Percentiles rank a stretch among this genome's conserved stretches.
Conservation (phyloP, 2,888 invertebrate genomes). For the Ophion slaviceki region DNA sequence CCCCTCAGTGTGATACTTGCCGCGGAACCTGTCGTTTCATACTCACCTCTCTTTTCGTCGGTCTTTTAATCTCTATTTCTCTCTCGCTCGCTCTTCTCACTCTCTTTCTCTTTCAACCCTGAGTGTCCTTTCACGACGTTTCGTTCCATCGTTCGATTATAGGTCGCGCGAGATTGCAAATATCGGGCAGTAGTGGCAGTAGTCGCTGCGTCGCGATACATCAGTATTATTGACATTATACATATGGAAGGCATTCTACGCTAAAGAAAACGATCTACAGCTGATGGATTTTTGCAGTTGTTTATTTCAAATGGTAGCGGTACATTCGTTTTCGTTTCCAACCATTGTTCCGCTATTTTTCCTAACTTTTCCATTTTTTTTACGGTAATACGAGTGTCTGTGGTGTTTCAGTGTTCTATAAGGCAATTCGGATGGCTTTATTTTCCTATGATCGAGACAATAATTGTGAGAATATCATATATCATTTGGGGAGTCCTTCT, state of each 20-base stretch:
- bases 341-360: neutral
- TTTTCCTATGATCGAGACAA: too few relatives aligned
- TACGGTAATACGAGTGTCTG: neutral
- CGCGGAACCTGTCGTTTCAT: constrained; percentile 73
- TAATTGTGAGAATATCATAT: too few relatives aligned
- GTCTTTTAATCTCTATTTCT: constrained; percentile 39
- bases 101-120: neutral
- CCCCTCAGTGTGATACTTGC: constrained; percentile 76
- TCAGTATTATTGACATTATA: constrained; percentile 1
- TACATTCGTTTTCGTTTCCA: neutral
- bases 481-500: too few relatives aligned
- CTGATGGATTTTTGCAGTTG: too few relatives aligned
- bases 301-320: too few relatives aligned
- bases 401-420: too few relatives aligned
- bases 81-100: constrained; percentile 12
- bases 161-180: constrained; percentile 20
- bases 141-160: constrained; percentile 10
- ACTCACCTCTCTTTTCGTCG: constrained; percentile 21
- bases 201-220: neutral
- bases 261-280: too few relatives aligned
- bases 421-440: too few relatives aligned
- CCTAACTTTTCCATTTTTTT: neutral
- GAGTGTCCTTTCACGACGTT: too few relatives aligned
- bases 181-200: constrained; percentile 9
- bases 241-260: neutral